A percentile compares a stretch with the other conserved stretches of the same genome.
phyloP scores from a whole-genome alignment of 2,888 invertebrate species.

The Cotesia congregata region DNA sequence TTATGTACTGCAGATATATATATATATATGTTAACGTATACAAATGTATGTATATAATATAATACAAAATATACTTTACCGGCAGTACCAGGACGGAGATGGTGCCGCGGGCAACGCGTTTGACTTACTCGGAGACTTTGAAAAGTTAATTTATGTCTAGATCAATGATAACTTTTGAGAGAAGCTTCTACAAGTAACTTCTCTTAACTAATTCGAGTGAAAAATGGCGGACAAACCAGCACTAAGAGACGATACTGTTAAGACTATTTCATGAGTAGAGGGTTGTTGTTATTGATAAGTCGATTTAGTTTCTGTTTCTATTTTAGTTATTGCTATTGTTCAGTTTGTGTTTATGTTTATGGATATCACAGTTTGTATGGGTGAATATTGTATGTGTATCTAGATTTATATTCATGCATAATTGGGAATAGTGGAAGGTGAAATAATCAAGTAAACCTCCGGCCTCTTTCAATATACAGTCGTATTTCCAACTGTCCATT shows the following conservation, averaged over 20 bases:
- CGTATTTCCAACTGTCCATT: constrained; percentile 57
- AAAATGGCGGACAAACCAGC: not conserved
- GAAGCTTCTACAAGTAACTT: not conserved
- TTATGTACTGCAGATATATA: not conserved
- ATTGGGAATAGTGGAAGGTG: constrained; percentile 12
- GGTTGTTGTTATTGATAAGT: not conserved
- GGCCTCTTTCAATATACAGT: constrained; percentile 44
- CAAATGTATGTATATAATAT: not conserved
- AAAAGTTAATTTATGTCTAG: constrained; percentile 5
- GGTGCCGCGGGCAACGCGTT: constrained; percentile 20
- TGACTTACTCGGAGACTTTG: constrained; percentile 6
- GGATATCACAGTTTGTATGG: not conserved
- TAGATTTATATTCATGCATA: constrained; percentile 32
- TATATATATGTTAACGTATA: constrained; percentile 4
- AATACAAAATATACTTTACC: not conserved
- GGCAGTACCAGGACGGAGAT: constrained; percentile 19
- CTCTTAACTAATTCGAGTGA: not conserved
- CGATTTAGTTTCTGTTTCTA: not conserved
- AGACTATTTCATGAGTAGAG: not conserved
- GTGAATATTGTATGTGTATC: constrained; percentile 7
- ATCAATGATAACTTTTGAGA: constrained; percentile 4
- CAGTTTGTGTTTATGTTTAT: not conserved
- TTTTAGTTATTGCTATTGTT: not conserved
- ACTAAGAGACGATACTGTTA: not conserved
- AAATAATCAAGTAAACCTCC: constrained; percentile 39